Base-by-base conservation (phyloP, 2,113 vertebrate species). In the Lophura nycthemera region DNA sequence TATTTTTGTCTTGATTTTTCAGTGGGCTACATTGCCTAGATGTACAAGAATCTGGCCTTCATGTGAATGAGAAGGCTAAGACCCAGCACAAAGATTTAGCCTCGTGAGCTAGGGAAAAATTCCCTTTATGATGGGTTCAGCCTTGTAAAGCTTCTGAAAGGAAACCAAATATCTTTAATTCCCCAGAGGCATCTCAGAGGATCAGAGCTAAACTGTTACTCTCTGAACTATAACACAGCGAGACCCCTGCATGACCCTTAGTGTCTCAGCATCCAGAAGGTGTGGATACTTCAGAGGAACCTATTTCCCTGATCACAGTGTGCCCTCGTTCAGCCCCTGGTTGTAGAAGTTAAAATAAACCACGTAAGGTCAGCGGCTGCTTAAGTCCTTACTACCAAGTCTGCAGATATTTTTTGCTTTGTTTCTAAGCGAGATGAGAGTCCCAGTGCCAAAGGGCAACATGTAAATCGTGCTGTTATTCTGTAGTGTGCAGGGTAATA, bases 401-500 rank as follows among this genome's bases (percentile, higher is more conserved):
- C 84, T 79, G 42, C 27, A 48, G 87, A 76, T 90, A 87, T 92
- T 94, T 54, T 93, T 87, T 84, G 29, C 80, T 83, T 90, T 90
- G 65, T 88, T 96, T 92, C 86, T 57, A 48, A 87, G 88, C 30
- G 8, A 86, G 95, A 89, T 73, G 81, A 81, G 79, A 94, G 79
- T 80, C n/a, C 18, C 5, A 10, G 76, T 82, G 95, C 93, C 92
- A 95, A 94, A 96, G 97, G 97, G 94, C 90, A 96, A 77, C 86
- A 96, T 97, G 97, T 92, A 97, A 96, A 97, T 96, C 90, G 95
- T 97, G 91, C 94, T 96, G 96, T 75, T 96, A 78, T 95, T 96
- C 95, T 85, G 85, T 88, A 96, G 89, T 90, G 92, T 69, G 94
- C 86, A 66, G 90, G 92, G 94, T 97, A 96, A 97, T 96, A 97